A percentile compares a stretch with the other conserved stretches of the same genome.
These are phyloP conservation scores for Schizaphis graminum DNA, from an alignment of 2,888 invertebrate species.

Conservation along the genomic window DNA sequence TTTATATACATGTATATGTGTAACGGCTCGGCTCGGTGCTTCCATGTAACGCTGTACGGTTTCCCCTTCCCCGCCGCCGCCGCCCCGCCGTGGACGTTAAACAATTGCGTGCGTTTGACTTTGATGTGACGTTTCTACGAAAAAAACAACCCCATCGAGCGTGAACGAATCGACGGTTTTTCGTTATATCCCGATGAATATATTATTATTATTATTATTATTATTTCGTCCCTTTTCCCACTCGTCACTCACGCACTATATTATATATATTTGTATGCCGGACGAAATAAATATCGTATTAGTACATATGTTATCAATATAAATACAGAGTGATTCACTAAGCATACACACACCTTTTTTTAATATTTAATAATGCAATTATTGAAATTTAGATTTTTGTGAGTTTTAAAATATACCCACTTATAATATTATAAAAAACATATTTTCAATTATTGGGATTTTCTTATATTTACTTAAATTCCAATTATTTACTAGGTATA, in stretches of 20 bases:
- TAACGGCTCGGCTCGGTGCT: background rate
- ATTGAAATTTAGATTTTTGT: background rate
- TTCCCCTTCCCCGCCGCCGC: background rate
- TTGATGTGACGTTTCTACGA: constrained; percentile 54
- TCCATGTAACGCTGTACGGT: background rate
- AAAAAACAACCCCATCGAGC: constrained; percentile 22
- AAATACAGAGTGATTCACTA: background rate
- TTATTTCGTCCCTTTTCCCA: background rate
- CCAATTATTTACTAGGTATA: background rate
- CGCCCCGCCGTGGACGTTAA: background rate
- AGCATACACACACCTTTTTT: background rate
- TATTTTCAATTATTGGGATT: background rate
- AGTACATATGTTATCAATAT: background rate
- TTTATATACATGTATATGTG: background rate
- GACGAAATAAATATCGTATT: background rate
- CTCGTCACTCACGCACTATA: background rate
- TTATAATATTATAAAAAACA: background rate
- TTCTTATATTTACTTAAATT: background rate
- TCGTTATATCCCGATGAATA: background rate
- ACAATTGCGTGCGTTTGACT: constrained; percentile 51
- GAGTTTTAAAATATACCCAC: background rate
- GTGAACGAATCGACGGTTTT: constrained; percentile 15
- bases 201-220: background rate
- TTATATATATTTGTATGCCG: constrained; percentile 1
- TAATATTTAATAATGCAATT: background rate